A percentile compares a stretch with the other conserved stretches of the same genome.
These are phyloP conservation scores for Cirrhinus mrigala DNA, from an alignment of 2,797 vertebrate genomes.

Conservation along the genomic window DNA sequence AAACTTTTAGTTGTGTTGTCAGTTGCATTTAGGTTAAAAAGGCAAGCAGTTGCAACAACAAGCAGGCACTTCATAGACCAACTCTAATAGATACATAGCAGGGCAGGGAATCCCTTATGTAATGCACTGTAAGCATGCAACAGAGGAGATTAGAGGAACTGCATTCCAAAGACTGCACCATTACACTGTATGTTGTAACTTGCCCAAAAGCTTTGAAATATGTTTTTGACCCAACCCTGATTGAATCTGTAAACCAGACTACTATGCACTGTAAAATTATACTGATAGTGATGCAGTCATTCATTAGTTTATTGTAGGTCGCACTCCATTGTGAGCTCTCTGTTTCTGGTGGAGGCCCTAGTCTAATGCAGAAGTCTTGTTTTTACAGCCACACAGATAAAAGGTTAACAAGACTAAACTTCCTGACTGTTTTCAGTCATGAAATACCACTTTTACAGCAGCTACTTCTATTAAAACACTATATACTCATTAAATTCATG, in stretches of 20 bases:
- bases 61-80: not conserved
- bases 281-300: too few relatives aligned
- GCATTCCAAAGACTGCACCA: too few relatives aligned
- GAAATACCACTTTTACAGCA: not conserved
- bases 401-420: slow-evolving; percentile 58
- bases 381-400: slow-evolving; percentile 63
- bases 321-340: slow-evolving; percentile 72
- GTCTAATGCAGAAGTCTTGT: slow-evolving; percentile 75
- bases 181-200: too few relatives aligned
- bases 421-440: not conserved
- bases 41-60: not conserved
- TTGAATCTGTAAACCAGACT: too few relatives aligned
- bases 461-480: too few relatives aligned
- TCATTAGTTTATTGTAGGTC: slow-evolving; percentile 63
- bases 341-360: slow-evolving; percentile 61
- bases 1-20: not conserved
- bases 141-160: too few relatives aligned
- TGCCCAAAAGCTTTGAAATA: too few relatives aligned
- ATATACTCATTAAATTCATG: too few relatives aligned
- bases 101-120: not conserved
- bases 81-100: not conserved
- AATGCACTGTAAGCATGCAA: too few relatives aligned
- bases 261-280: too few relatives aligned
- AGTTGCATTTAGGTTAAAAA: not conserved
- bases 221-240: too few relatives aligned